These are phyloP conservation scores for Hirtodrosophila histrioides DNA, from an alignment of 2,888 invertebrate genomes.

Conservation along the genomic window DNA sequence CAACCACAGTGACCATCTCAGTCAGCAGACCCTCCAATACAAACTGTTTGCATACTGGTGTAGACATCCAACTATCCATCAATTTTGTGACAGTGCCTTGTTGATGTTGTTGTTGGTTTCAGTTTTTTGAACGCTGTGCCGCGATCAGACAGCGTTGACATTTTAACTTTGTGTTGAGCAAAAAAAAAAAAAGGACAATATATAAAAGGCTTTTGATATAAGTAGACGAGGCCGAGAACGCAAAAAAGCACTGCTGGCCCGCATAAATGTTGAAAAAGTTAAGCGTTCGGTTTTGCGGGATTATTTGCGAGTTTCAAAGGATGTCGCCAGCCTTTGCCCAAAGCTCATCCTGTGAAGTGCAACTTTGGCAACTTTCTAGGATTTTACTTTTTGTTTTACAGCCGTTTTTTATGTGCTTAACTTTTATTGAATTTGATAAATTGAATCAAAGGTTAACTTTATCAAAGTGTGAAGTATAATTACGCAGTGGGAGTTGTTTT, in stretches of 20 bases:
- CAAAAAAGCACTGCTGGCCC: constrained; percentile 24
- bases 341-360: constrained; percentile 25
- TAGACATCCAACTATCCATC: constrained; percentile 46
- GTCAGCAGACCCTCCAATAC: constrained; percentile 17
- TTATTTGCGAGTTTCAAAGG: constrained; percentile 73
- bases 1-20: constrained; percentile 37
- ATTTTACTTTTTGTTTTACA: constrained; percentile 23
- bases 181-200: constrained; percentile 35
- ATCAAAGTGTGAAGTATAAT: constrained; percentile 54
- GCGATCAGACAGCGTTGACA: constrained; percentile 74
- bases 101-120: constrained; percentile 16
- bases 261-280: constrained; percentile 72
- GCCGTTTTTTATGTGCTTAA: constrained; percentile 36
- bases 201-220: constrained; percentile 35
- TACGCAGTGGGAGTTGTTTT: constrained; percentile 7
- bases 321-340: constrained; percentile 54
- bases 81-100: constrained; percentile 45
- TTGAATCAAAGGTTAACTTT: constrained; percentile 68
- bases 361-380: constrained; percentile 49
- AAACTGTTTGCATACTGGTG: constrained; percentile 32
- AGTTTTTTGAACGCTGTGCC: constrained; percentile 18
- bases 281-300: constrained; percentile 74
- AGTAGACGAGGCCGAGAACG: constrained; percentile 5
- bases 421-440: constrained; percentile 65
- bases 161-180: constrained; percentile 71